phyloP scores from a whole-genome alignment of 2,113 vertebrate species.

The Lathamus discolor region DNA sequence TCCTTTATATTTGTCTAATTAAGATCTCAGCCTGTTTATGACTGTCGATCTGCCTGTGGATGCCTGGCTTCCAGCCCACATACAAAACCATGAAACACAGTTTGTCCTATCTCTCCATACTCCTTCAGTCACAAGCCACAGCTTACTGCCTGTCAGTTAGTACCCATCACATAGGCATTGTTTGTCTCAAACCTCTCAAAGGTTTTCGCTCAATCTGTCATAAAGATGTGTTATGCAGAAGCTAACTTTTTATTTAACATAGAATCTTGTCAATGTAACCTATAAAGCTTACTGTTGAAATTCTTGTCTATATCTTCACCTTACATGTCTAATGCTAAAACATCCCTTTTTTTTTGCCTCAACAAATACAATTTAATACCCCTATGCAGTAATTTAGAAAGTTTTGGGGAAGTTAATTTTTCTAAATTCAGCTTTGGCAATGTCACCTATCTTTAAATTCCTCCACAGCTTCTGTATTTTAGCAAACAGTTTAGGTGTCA shows the following conservation, averaged over 20 bases:
- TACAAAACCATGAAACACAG: background rate
- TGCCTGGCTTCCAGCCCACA: background rate
- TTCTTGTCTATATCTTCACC: background rate
- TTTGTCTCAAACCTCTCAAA: background rate
- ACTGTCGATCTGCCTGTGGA: background rate
- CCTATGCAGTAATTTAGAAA: background rate
- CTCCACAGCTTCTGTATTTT: background rate
- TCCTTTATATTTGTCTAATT: background rate
- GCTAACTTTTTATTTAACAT: background rate
- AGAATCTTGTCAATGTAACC: background rate
- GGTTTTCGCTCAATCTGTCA: background rate
- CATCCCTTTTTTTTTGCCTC: background rate
- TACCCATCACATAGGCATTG: background rate
- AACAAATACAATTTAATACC: background rate
- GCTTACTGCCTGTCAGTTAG: background rate
- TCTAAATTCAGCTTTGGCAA: background rate
- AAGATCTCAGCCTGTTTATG: background rate
- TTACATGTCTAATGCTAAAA: background rate
- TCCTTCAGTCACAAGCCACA: background rate
- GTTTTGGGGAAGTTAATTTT: background rate
- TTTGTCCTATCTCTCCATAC: accelerated
- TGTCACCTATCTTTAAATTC: background rate
- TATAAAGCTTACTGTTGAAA: background rate
- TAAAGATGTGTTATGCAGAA: background rate
- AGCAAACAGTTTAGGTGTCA: background rate